Base-by-base conservation (phyloP, 1,140 invertebrate genomes). In the Zaprionus gabonicus region DNA sequence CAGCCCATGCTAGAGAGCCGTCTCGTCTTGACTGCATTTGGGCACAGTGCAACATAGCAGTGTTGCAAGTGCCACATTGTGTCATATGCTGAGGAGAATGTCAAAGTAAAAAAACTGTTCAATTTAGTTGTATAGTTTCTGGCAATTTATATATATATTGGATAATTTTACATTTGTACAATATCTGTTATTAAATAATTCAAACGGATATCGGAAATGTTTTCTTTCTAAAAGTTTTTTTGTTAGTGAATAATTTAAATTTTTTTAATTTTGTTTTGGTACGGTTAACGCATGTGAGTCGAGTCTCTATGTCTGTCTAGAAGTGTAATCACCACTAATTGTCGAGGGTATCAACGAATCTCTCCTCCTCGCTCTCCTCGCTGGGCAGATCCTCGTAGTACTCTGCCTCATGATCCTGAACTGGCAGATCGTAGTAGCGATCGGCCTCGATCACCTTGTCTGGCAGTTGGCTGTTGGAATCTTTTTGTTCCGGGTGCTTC, bases 41-140 rank as follows among this genome's bases (percentile, higher is more conserved):
- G 46, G 17, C 44, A 20, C 7, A 49, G 4, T 9, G 44, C 31
- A 10, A 10, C 31, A 34, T 49, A 4, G 5, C 36, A 38, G 13
- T 46, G 41, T 46, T 49, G 44, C 44, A 23, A 49, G n/a, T 49
- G 44, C n/a, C 44, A 10, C 44, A 23, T 49, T 49, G 44, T 20
- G 17, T 17, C 44, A 49, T 49, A 17, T 10, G 46, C 15, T n/a
- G 15, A 41, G 38, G 38, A 41, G 38, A 41, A 41, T 41, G 13
- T 13, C 38, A 41, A n/a, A 15, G 4, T 2, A 41, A n/a, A 41
- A n/a, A n/a, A 41, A 41, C 12, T 41, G 38, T 41, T 41, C 1
- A 6, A 41, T 5, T 41, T 13, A 4, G 15, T 41, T n/a, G 4
- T 4, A 6, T 5, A 9, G 38, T 34, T 10, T 34, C 31, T 34